These are phyloP conservation scores for Drosophila watanabei DNA, from an alignment of 1,140 invertebrate genomes.

Conservation along the genomic window DNA sequence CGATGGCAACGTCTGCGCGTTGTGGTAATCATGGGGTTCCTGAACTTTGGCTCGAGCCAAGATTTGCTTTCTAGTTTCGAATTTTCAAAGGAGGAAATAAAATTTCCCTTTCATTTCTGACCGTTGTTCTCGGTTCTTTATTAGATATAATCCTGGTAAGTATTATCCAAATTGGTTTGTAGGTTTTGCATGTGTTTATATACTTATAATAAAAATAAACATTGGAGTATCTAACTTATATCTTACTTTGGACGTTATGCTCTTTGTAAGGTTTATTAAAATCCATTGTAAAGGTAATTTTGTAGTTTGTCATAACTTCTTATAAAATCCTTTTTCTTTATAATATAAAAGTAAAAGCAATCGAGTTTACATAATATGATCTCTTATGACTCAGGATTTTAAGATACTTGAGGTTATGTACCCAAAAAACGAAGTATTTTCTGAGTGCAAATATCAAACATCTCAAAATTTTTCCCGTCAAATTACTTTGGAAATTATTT, in stretches of 20 bases:
- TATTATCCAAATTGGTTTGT: constrained; percentile 31
- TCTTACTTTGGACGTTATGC: neutral
- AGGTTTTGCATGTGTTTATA: neutral
- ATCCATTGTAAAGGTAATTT: too few species aligned
- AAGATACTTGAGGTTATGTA: too few species aligned
- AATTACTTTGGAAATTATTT: too few species aligned
- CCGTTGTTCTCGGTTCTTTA: constrained; percentile 9
- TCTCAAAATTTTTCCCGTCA: too few species aligned
- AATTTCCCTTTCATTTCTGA: constrained; percentile 42
- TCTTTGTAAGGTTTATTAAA: too few species aligned
- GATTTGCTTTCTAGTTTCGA: constrained; percentile 55
- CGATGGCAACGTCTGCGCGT: constrained; percentile 41
- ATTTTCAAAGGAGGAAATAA: constrained; percentile 32
- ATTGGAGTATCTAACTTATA: neutral
- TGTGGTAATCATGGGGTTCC: constrained; percentile 76
- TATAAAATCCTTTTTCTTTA: too few species aligned
- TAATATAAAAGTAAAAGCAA: too few species aligned
- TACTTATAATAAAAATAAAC: neutral
- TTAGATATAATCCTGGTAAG: neutral
- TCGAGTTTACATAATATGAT: too few species aligned
- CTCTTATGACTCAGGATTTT: too few species aligned
- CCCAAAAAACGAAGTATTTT: too few species aligned
- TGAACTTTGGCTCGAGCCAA: constrained; percentile 61
- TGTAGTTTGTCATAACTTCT: too few species aligned
- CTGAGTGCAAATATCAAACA: too few species aligned